Evolutionary conservation across 2,888 invertebrate species (phyloP).

Genomic region (Sphinx pinastri): DNA sequence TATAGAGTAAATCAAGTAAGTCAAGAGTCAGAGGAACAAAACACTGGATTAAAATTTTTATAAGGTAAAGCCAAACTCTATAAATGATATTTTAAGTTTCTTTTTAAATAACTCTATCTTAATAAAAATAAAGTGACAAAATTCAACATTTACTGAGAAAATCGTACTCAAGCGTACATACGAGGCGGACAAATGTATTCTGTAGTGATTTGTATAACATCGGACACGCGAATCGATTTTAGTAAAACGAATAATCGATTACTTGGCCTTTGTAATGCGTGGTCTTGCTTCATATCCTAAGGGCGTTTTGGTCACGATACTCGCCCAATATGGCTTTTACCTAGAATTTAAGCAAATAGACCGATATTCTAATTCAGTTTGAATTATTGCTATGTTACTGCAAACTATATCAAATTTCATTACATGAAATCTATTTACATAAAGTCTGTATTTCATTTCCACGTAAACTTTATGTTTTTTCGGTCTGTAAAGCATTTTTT

Average conservation of each 20-base stretch:
- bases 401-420: too few species aligned
- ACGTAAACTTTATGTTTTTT: too few species aligned
- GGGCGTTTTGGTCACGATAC: conserved; percentile 3
- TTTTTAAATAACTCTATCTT: too few species aligned
- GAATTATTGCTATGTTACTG: neutral
- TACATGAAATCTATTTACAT: too few species aligned
- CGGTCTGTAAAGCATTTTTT: too few species aligned
- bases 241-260: conserved; percentile 9
- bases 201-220: neutral
- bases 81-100: too few species aligned
- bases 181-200: neutral
- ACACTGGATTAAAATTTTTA: too few species aligned
- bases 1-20: too few species aligned
- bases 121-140: neutral
- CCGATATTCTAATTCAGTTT: neutral
- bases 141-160: neutral
- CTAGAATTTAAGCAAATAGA: neutral
- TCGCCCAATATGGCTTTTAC: neutral
- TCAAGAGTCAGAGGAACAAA: too few species aligned
- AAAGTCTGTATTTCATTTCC: too few species aligned
- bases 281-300: neutral
- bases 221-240: conserved; percentile 9
- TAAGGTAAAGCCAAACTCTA: too few species aligned
- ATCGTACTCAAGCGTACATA: neutral
- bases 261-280: neutral